Base-by-base conservation (phyloP, 2,888 invertebrate species). In the Macaria notata region DNA sequence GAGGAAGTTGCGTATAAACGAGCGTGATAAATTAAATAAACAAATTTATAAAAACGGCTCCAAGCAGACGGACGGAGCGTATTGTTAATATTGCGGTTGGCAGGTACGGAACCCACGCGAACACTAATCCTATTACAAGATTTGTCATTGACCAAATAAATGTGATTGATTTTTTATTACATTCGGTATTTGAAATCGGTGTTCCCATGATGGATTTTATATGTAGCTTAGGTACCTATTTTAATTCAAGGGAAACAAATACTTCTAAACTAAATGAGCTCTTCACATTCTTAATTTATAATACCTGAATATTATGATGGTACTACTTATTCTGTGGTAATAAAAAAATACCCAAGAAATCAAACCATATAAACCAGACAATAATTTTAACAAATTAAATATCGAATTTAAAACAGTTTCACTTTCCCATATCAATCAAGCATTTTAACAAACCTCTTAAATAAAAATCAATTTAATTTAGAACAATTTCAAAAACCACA, bases 21-120 rank as follows among this genome's bases (percentile, higher is more conserved):
- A 83, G 81, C 86, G 85, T 87, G 86, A 81, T 88, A 86, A 89
- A 89, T 89, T 89, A 89, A 88, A 89, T 88, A 89, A 89, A 90
- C 90, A 88, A 87, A 88, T 87, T 86, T 80, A 88, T 78, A 87
- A 87, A 88, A 88, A 86, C 76, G 70, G 63, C 70, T 69, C 75
- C 73, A 67, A 76, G 76, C 83, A 81, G 81, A 79, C 83, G 77
- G 81, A 70, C 69, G 68, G 73, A 67, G 33, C 75, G 73, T 73
- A 79, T 84, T 82, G 83, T 82, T 78, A 71, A 69, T 66, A 72
- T 78, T 84, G 85, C 81, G 85, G 86, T 84, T 75, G 78, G 76
- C 82, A 79, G 83, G 81, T 82, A 83, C 72, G 51, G 82, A 84
- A 84, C 86, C 86, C 87, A 86, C 86, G 81, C 83, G 81, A 49